A percentile compares a stretch with the other conserved stretches of the same genome.
Conservation (phyloP, 2,113 vertebrate genomes). For the Morone chrysops region DNA sequence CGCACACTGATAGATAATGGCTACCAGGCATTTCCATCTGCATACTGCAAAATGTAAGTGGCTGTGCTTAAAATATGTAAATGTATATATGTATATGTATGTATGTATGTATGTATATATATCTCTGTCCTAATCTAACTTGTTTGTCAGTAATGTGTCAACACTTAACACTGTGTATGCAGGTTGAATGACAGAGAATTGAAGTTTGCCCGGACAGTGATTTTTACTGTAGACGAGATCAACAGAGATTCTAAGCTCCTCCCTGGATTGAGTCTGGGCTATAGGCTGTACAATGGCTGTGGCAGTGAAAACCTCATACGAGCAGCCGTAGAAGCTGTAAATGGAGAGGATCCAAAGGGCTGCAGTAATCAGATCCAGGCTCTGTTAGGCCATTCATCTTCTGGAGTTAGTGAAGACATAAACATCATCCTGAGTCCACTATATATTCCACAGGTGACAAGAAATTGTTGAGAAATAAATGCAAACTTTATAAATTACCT, state of each 20-base stretch:
- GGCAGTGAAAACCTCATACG: conserved; percentile 67
- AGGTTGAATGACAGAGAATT: conserved; percentile 75
- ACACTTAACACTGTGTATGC: conserved; percentile 20
- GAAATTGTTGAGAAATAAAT: neutral
- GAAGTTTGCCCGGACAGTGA: conserved; percentile 73
- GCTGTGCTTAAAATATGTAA: neutral
- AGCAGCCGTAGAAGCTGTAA: conserved; percentile 70
- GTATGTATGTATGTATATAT: too few species aligned
- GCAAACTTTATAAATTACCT: neutral
- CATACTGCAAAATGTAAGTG: conserved; percentile 64
- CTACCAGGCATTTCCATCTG: conserved; percentile 49
- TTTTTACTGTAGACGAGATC: conserved; percentile 77
- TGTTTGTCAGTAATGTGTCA: neutral
- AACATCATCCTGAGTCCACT: conserved; percentile 63
- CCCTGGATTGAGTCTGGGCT: conserved; percentile 73
- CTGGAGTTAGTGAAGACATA: conserved; percentile 66
- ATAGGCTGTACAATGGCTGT: conserved; percentile 71
- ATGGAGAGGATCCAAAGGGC: conserved; percentile 15
- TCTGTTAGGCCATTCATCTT: conserved; percentile 75
- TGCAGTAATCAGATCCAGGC: conserved; percentile 63
- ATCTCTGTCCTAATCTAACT: too few species aligned
- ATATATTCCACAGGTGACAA: conserved; percentile 73
- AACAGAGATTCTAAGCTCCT: conserved; percentile 68
- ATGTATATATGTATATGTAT: neutral
- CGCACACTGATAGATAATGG: conserved; percentile 14